Evolutionary conservation across 2,113 vertebrate genomes (phyloP), one percentile per base, ranked within the genome.

Genomic region (Rana temporaria): DNA sequence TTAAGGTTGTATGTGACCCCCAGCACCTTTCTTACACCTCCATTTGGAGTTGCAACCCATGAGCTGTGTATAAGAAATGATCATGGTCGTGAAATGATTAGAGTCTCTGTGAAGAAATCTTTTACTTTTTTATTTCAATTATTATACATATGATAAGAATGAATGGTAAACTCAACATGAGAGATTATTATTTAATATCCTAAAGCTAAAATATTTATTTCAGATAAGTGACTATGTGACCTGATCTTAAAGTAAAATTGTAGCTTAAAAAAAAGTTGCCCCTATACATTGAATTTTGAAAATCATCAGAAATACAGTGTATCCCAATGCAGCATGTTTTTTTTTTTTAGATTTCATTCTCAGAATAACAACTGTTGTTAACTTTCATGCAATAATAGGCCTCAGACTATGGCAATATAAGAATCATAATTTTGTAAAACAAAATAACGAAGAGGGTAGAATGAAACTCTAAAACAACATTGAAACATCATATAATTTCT

Each of bases 111-210:
- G 20, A n/a, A 59, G 56, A 74, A 34, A 74, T 20, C 53, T 1
- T n/a, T 17, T 20, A 4, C 4, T 60, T 59, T 38, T 74, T 22
- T 74, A 38, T 38, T 60, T 26, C 7, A 30, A 30, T 30, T 30
- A 30, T 30, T 30, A 60, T 74, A 42, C 72, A 42, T 42, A 32
- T 56, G 60, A 56, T 6, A 75, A 18, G n/a, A 75, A 20, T 59
- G 55, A 6, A 19, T 20, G 55, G 57, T 75, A 42, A 74, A 18
- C 12, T 15, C 34, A 22, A 42, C 26, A 57, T 75, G n/a, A n/a
- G 6, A 62, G 56, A 75, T 75, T 75, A 75, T 75, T 62, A 42
- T 62, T 62, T 75, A 14, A 75, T 62, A 57, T 62, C 72, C 72
- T 62, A 62, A 38, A 75, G 72, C 56, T 60, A 62, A 56, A 75